Conservation (phyloP, 2,888 invertebrate species). For the Glyphotaelius pellucidus region DNA sequence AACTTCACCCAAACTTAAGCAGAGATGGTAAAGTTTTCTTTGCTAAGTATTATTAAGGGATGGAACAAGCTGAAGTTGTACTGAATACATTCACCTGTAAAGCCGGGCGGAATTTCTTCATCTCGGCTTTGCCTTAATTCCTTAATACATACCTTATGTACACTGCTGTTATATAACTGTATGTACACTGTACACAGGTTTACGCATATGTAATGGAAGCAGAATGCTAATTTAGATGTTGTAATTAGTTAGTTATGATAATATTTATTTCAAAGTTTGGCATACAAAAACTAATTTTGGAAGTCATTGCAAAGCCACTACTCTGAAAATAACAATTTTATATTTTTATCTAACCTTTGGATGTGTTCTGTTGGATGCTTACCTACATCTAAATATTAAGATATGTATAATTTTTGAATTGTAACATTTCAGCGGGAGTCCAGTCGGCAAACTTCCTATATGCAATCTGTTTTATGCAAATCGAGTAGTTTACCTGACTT, state of each 20-base stretch:
- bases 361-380: no score
- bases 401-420: no score
- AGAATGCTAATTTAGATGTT: not conserved
- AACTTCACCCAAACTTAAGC: conserved; percentile 59
- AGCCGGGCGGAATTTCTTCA: not conserved
- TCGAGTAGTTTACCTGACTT: not conserved
- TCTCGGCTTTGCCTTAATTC: not conserved
- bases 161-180: not conserved
- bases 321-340: not conserved
- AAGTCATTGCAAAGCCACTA: not conserved
- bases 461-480: no score
- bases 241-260: not conserved
- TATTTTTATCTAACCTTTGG: no score
- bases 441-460: no score
- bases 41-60: conserved; percentile 63
- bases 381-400: no score
- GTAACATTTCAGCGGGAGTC: no score
- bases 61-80: conserved; percentile 54
- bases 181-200: not conserved
- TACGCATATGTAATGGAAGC: not conserved
- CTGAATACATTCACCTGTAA: conserved; percentile 55
- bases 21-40: conserved; percentile 61
- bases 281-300: not conserved
- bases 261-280: not conserved
- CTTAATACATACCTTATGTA: not conserved